Percentiles rank a stretch among this genome's conserved stretches.
phyloP scores from a whole-genome alignment of 2,113 vertebrate species.

The Sclerurus mexicanus region DNA sequence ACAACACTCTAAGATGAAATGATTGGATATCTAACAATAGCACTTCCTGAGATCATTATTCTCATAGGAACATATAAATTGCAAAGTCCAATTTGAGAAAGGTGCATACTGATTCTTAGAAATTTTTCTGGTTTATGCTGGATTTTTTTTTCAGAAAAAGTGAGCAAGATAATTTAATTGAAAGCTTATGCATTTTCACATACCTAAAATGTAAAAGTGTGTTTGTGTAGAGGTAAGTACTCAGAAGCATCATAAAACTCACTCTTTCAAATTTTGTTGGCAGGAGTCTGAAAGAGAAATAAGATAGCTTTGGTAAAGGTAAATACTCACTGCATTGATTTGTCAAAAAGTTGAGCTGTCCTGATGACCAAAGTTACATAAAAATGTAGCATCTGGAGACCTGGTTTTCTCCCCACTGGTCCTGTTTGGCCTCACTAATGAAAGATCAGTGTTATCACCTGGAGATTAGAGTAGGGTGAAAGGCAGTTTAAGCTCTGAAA shows the following conservation, averaged over 20 bases:
- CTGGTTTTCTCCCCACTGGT: background rate
- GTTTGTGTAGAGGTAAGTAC: background rate
- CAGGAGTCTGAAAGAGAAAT: background rate
- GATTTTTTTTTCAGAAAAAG: background rate
- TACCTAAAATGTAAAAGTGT: background rate
- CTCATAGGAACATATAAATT: background rate
- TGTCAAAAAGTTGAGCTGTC: background rate
- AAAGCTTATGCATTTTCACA: background rate
- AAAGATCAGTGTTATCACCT: background rate
- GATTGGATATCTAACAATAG: background rate
- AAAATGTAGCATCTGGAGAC: background rate
- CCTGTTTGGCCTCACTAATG: background rate
- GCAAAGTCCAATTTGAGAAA: background rate
- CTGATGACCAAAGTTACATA: background rate
- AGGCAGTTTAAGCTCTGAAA: background rate
- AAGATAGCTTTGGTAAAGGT: background rate
- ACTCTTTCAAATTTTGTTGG: background rate
- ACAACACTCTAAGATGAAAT: background rate
- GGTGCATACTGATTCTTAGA: background rate
- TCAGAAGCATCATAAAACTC: background rate
- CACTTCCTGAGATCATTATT: background rate
- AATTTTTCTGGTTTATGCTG: background rate
- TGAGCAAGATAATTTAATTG: background rate
- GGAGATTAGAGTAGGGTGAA: background rate
- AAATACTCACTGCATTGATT: background rate